Base-by-base conservation (phyloP, 2,888 invertebrate genomes). In the Zeuzera pyrina region DNA sequence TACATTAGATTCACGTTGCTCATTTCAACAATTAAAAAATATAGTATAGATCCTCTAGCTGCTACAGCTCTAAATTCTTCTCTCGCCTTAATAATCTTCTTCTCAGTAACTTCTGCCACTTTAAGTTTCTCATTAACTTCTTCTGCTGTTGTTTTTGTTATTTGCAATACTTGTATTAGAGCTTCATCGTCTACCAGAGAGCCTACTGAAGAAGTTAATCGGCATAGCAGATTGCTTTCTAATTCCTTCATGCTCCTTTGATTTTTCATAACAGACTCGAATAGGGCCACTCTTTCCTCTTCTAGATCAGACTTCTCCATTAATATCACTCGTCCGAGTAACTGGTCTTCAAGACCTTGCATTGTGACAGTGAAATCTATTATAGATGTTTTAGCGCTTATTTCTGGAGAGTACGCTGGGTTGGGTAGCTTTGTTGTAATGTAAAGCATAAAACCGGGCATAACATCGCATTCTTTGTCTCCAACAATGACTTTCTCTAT, bases 351-450 rank as follows among this genome's bases (percentile, higher is more conserved):
- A 15, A 98, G 76, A 6, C 98, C 97, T 57, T 93, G 89, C 92
- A 96, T 96, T 2, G 98, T 98, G 1, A 98, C 98, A 1, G 98
- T 98, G 60, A 98, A 98, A 66, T 98, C 97, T 49, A 98, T 97
- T 33, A 98, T 96, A 0, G 97, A 95, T 0, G 97, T 97, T 66
- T 96, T 96, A 0, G 98, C 97, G 54, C 95, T 95, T 43, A 98
- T 91, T 84, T 98, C 98, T 0, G 98, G 98, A 8, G 97, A 96
- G 69, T 97, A 98, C 0, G 96, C 92, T 0, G 98, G 98, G 78
- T 98, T 98, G 1, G 96, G 94, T 33, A 98, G 73, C 71, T 98
- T 98, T 0, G 98, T 98, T 1, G 98, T 98, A 30, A 98, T 93
- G 58, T 97, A 98, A 2, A 98, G 81, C 90, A 93, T 92, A 60